Evolutionary conservation across 2,113 vertebrate genomes (phyloP).

Genomic region (Coreoperca whiteheadi): DNA sequence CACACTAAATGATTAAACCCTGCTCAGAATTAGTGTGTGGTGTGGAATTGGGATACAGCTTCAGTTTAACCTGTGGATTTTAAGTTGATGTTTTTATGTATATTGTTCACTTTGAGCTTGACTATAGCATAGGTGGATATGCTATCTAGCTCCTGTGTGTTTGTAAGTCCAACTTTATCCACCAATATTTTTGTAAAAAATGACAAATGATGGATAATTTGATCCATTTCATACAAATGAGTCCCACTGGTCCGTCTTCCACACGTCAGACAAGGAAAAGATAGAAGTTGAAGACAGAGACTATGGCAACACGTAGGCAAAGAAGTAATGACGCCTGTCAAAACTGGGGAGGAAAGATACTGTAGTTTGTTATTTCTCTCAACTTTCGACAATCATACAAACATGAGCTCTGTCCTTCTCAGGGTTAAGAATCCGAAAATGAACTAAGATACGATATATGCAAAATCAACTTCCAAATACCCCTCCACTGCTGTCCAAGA

Average conservation of each 20-base stretch:
- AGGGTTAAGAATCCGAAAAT: slow-evolving; percentile 25
- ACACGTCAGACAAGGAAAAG: slow-evolving; percentile 10
- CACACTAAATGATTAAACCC: neutral
- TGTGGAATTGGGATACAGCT: neutral
- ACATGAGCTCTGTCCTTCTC: slow-evolving; percentile 12
- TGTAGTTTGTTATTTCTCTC: slow-evolving; percentile 12
- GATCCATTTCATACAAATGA: slow-evolving; percentile 19
- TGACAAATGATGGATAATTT: neutral
- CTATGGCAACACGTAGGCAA: slow-evolving; percentile 2
- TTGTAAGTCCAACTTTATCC: too few species aligned
- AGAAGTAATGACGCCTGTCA: slow-evolving; percentile 5
- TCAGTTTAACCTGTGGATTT: neutral
- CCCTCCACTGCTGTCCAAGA: slow-evolving; percentile 40
- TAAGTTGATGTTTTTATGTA: neutral
- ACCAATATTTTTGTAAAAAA: neutral
- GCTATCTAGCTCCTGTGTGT: too few species aligned
- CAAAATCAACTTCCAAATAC: slow-evolving; percentile 86
- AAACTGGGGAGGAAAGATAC: neutral
- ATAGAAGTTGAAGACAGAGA: slow-evolving; percentile 25
- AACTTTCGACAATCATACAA: slow-evolving; percentile 5
- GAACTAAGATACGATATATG: slow-evolving; percentile 92
- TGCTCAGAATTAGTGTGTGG: neutral
- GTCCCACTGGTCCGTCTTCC: slow-evolving; percentile 13
- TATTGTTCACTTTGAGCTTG: neutral
- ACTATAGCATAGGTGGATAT: neutral